phyloP scores from a whole-genome alignment of 2,113 vertebrate species.

The Pterocles gutturalis region DNA sequence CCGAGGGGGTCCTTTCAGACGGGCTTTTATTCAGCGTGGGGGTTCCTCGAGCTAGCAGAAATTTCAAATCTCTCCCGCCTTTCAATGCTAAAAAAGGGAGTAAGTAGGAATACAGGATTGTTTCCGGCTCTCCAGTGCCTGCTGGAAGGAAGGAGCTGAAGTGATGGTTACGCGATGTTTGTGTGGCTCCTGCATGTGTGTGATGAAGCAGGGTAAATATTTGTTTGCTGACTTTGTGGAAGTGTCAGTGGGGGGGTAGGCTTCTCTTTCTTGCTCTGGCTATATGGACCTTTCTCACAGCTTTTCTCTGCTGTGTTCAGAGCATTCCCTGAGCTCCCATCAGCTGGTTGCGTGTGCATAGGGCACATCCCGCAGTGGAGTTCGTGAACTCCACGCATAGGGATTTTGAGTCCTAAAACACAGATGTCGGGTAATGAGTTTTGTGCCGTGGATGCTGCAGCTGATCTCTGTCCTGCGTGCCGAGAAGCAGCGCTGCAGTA shows the following conservation, averaged over 20 bases:
- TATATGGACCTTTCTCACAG: not conserved
- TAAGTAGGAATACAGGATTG: accelerated
- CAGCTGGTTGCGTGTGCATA: not conserved
- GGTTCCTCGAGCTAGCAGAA: not conserved
- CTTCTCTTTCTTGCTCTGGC: not conserved
- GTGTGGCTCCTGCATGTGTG: not conserved
- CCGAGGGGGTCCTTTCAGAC: not conserved
- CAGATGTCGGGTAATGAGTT: not conserved
- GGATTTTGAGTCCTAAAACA: not conserved
- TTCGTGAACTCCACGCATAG: not conserved
- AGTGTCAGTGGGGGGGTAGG: not conserved
- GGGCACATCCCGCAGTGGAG: not conserved
- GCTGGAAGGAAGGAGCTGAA: not conserved
- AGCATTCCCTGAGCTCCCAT: not conserved
- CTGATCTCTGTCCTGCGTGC: not conserved
- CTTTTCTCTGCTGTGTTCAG: not conserved
- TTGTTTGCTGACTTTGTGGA: not conserved
- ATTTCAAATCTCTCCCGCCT: not conserved
- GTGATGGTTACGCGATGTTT: not conserved
- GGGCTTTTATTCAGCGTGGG: not conserved
- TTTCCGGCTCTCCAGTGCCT: not conserved
- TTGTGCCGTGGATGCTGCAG: not conserved
- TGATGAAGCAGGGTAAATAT: not conserved
- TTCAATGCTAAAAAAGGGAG: not conserved
- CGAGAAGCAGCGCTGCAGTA: not conserved